Conservation (phyloP, 2,888 invertebrate species). For the Argyra leucocephala region DNA sequence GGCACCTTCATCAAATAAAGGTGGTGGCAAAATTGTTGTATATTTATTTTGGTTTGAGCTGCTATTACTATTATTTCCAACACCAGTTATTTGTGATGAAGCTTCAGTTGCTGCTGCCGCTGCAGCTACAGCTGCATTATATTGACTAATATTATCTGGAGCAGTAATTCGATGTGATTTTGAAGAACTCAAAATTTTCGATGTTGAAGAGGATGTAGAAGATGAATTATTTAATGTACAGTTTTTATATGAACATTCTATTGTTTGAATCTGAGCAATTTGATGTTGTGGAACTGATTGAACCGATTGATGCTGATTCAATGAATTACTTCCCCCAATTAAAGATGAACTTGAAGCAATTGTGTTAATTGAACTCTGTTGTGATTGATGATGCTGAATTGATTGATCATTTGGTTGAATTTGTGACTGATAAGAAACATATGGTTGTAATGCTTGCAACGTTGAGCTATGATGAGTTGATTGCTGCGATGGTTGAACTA, state of each 20-base stretch:
- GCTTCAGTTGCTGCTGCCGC: slow-evolving; percentile 23
- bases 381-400: not conserved
- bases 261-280: slow-evolving; percentile 22
- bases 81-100: not conserved
- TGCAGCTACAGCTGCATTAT: slow-evolving; percentile 18
- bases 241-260: slow-evolving; percentile 41
- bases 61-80: not conserved
- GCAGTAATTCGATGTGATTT: slow-evolving; percentile 23
- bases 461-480: not conserved
- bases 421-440: not conserved
- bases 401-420: not conserved
- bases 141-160: slow-evolving; percentile 16
- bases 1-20: slow-evolving; percentile 22
- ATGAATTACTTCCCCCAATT: not conserved
- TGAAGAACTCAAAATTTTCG: slow-evolving; percentile 12
- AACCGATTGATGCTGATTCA: not conserved
- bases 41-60: slow-evolving; percentile 11
- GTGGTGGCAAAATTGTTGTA: slow-evolving; percentile 23
- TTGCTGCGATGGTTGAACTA: not conserved
- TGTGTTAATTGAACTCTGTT: not conserved
- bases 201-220: not conserved
- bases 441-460: not conserved
- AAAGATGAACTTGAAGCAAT: not conserved
- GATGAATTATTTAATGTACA: slow-evolving; percentile 34
- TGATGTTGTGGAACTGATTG: slow-evolving; percentile 19